A percentile compares a stretch with the other conserved stretches of the same genome.
Evolutionary conservation across 2,888 invertebrate species (phyloP).

Genomic region (Unio pictorum): DNA sequence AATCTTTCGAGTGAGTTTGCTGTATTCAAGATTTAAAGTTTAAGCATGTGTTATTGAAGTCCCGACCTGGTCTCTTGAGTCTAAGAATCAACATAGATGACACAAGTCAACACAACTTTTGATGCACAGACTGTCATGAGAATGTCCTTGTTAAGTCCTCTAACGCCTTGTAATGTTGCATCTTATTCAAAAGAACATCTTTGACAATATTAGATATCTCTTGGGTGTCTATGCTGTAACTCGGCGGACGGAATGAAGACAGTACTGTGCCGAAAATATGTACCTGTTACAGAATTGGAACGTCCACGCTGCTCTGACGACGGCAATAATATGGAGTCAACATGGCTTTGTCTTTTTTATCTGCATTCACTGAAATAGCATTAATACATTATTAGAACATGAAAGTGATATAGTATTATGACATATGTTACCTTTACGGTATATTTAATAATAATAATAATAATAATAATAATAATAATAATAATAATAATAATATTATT

Average conservation of each 20-base stretch:
- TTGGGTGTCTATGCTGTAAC: not conserved
- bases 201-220: not conserved
- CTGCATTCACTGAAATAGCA: slow-evolving; percentile 48
- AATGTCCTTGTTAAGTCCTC: no score
- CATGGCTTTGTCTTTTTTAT: slow-evolving; percentile 37
- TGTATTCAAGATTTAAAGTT: no score
- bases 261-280: no score
- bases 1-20: no score
- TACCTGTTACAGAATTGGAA: slow-evolving; percentile 13
- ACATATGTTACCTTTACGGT: not conserved
- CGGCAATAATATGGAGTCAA: slow-evolving; percentile 63
- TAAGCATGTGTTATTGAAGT: no score
- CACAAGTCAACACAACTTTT: no score
- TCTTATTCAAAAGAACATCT: no score
- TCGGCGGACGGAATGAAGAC: not conserved
- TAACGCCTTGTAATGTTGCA: no score
- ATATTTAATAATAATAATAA: not conserved
- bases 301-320: slow-evolving; percentile 66
- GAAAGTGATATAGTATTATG: no score
- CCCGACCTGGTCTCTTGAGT: no score
- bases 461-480: slow-evolving; percentile 1
- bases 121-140: no score
- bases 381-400: not conserved
- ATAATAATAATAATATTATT: not conserved
- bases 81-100: no score